Conservation (phyloP, 2,888 invertebrate genomes). For the Lasioglossum villosulum region DNA sequence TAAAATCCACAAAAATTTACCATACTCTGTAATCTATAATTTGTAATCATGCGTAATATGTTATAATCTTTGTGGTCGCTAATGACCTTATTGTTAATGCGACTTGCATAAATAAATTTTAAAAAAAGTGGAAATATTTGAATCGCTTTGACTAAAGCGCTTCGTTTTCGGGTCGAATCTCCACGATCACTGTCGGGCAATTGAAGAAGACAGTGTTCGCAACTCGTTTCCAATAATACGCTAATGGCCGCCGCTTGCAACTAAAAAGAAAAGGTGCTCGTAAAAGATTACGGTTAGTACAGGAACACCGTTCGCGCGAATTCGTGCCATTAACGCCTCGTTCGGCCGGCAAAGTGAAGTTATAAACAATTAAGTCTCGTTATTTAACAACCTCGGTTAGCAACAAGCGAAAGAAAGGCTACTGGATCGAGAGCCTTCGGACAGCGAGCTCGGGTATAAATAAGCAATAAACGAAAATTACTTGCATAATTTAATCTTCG, state of each 20-base stretch:
- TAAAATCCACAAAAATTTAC: no score
- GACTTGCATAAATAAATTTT: no score
- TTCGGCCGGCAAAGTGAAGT: slow-evolving; percentile 12
- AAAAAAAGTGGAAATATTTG: no score
- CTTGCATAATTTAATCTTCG: slow-evolving; percentile 29
- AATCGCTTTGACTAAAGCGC: no score
- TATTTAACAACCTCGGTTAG: slow-evolving; percentile 29
- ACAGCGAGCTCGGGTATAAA: neutral
- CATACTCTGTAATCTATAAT: no score
- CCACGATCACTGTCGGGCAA: neutral
- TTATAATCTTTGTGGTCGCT: no score
- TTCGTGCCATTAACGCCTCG: neutral
- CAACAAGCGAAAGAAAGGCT: slow-evolving; percentile 5
- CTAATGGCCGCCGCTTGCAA: neutral
- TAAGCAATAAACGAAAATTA: slow-evolving; percentile 46
- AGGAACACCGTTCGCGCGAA: neutral
- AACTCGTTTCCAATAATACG: neutral
- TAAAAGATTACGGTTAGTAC: slow-evolving; percentile 8
- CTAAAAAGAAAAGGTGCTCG: neutral
- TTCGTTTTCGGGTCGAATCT: no score
- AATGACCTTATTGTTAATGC: no score
- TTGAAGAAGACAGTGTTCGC: neutral
- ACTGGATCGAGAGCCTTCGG: slow-evolving; percentile 20
- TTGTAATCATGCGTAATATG: no score
- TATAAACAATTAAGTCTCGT: slow-evolving; percentile 45